A percentile compares a stretch with the other conserved stretches of the same genome.
Evolutionary conservation across 2,113 vertebrate genomes (phyloP).

Genomic region (Siphamia tubifer): DNA sequence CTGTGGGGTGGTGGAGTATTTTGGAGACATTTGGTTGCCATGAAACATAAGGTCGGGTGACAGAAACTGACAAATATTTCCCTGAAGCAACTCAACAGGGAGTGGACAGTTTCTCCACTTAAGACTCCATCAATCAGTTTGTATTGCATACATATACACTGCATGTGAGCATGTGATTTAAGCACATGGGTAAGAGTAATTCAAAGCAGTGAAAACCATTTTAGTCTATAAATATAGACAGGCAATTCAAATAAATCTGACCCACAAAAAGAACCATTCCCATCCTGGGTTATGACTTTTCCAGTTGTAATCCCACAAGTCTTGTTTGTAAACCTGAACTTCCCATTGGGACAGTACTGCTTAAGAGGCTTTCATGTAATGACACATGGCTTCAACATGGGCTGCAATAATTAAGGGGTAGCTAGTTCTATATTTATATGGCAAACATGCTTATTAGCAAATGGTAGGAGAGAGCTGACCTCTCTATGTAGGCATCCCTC

Average conservation of each 20-base stretch:
- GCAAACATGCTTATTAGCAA: constrained; percentile 75
- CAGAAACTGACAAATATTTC: constrained; percentile 69
- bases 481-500: constrained; percentile 11
- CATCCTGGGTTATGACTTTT: constrained; percentile 15
- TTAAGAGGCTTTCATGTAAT: constrained; percentile 45
- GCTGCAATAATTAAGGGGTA: constrained; percentile 68
- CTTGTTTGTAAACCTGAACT: constrained; percentile 47
- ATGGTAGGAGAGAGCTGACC: constrained; percentile 52
- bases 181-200: not conserved
- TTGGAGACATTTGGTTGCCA: constrained; percentile 76
- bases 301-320: constrained; percentile 28
- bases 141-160: not conserved
- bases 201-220: not conserved
- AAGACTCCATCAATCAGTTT: constrained; percentile 12
- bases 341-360: constrained; percentile 29
- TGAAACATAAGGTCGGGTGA: constrained; percentile 67
- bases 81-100: constrained; percentile 42
- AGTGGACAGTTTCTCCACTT: constrained; percentile 2
- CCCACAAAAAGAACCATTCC: not conserved
- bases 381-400: constrained; percentile 55
- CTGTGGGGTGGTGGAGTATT: constrained; percentile 67
- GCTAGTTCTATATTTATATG: constrained; percentile 69
- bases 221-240: constrained; percentile 6
- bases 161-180: not conserved
- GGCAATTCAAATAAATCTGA: not conserved